Conservation (phyloP, 2,797 vertebrate species). For the Catamblyrhynchus diadema region DNA sequence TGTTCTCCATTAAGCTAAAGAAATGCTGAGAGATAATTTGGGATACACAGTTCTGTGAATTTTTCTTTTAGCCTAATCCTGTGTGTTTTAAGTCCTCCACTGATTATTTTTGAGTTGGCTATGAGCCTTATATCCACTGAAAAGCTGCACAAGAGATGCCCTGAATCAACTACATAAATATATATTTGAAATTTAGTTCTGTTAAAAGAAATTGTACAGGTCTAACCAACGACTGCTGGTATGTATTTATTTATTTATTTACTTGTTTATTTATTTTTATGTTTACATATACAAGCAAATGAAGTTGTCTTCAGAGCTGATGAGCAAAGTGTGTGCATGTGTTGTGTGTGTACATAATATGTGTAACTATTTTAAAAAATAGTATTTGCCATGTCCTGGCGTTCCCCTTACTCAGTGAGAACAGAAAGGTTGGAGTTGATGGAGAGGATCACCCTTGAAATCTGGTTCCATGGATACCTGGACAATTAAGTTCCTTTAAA, state of each 20-base stretch:
- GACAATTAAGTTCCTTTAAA: neutral
- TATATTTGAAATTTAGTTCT: neutral
- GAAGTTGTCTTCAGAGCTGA: neutral
- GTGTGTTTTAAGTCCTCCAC: neutral
- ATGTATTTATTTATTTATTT: neutral
- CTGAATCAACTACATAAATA: neutral
- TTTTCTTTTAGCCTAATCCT: conserved; percentile 22
- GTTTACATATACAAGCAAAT: neutral
- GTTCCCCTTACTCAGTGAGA: neutral
- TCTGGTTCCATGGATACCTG: neutral
- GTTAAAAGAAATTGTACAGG: neutral
- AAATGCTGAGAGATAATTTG: conserved; percentile 12
- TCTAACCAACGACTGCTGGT: neutral
- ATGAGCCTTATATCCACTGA: neutral
- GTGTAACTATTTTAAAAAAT: neutral
- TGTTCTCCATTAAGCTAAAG: conserved; percentile 22
- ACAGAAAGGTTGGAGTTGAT: neutral
- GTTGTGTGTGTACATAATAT: neutral
- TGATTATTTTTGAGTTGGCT: neutral
- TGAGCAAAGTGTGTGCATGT: neutral
- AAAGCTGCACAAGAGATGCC: neutral
- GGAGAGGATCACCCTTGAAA: neutral
- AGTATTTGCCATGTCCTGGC: neutral
- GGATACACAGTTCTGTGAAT: neutral
- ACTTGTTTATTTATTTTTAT: neutral